Evolutionary conservation across 2,113 vertebrate genomes (phyloP).

Genomic region (Paradoxurus hermaphroditus): DNA sequence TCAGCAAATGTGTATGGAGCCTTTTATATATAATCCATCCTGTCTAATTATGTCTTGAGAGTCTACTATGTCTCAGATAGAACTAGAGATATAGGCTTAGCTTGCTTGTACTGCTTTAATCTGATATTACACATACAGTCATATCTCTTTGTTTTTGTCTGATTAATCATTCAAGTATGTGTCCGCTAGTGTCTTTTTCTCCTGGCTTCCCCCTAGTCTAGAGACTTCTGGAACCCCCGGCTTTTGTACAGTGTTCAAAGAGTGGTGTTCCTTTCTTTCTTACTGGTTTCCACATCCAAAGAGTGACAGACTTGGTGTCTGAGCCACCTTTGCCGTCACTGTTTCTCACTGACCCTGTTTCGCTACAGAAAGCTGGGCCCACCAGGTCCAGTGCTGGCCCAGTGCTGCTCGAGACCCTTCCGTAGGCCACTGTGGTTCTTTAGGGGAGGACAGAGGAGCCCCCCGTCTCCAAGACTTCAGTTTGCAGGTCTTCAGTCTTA

Average conservation of each 20-base stretch:
- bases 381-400: not conserved
- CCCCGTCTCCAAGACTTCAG: not conserved
- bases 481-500: not conserved
- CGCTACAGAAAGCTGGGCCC: not conserved
- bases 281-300: not conserved
- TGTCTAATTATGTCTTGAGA: not conserved
- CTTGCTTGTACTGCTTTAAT: not conserved
- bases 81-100: not conserved
- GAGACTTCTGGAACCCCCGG: not conserved
- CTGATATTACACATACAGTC: not conserved
- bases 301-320: not conserved
- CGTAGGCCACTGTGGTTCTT: not conserved
- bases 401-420: not conserved
- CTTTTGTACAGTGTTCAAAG: not conserved
- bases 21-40: not conserved
- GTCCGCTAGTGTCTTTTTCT: not conserved
- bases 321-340: not conserved
- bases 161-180: not conserved
- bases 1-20: not conserved
- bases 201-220: not conserved
- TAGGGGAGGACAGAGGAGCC: not conserved
- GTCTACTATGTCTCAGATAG: not conserved
- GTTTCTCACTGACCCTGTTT: not conserved
- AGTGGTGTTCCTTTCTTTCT: not conserved
- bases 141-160: not conserved